Conservation (phyloP, 2,888 invertebrate species). For the Andrena praecox region DNA sequence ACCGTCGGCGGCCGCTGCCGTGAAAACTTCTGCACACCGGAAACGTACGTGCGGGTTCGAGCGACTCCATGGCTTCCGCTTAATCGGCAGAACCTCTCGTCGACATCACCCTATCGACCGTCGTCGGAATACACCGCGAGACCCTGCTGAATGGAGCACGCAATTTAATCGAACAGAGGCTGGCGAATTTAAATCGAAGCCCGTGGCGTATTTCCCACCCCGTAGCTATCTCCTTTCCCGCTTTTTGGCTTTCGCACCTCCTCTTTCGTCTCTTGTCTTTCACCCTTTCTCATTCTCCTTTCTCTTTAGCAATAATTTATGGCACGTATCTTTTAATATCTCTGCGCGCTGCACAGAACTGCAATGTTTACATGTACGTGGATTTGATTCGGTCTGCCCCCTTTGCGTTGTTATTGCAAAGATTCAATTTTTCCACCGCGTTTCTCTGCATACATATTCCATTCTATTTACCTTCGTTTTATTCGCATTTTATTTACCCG, state of each 20-base stretch:
- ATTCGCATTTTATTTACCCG: neutral
- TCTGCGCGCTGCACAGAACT: no score
- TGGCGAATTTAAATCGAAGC: constrained; percentile 44
- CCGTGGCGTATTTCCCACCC: neutral
- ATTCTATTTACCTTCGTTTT: neutral
- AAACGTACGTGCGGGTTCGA: constrained; percentile 33
- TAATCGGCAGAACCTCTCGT: constrained; percentile 48
- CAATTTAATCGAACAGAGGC: constrained; percentile 47
- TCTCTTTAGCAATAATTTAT: neutral
- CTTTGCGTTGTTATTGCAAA: neutral
- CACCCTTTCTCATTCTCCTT: neutral
- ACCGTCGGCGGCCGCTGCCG: constrained; percentile 18
- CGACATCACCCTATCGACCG: constrained; percentile 38
- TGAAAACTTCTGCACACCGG: constrained; percentile 31
- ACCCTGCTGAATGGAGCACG: constrained; percentile 20
- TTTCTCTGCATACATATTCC: neutral
- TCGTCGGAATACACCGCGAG: constrained; percentile 39
- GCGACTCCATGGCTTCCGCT: constrained; percentile 39
- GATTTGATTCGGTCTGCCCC: neutral
- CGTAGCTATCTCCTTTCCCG: constrained; percentile 14
- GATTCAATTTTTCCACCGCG: neutral
- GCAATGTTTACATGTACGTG: neutral
- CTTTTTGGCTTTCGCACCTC: constrained; percentile 20
- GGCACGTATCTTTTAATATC: no score
- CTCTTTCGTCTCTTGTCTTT: neutral